These are phyloP conservation scores for Coecobrya sp. DNA, from an alignment of 2,888 invertebrate species.

Conservation along the genomic window DNA sequence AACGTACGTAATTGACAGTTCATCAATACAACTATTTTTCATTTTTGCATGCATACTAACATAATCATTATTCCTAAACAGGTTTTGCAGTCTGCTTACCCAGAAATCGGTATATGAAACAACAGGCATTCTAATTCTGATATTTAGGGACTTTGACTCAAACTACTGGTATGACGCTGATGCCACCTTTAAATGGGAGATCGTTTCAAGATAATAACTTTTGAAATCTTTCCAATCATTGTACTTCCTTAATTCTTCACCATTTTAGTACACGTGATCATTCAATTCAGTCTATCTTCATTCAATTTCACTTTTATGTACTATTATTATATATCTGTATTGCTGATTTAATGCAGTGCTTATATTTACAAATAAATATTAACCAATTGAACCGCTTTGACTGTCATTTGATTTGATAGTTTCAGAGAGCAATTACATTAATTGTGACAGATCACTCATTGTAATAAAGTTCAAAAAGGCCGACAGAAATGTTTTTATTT, in stretches of 20 bases:
- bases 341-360: too few species aligned
- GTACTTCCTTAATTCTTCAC: too few species aligned
- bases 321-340: neutral
- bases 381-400: neutral
- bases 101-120: slow-evolving; percentile 21
- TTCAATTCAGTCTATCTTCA: neutral
- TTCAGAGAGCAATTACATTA: too few species aligned
- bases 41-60: neutral
- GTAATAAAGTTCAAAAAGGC: too few species aligned
- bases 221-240: too few species aligned
- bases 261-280: too few species aligned
- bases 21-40: neutral
- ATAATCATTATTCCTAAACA: neutral
- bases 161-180: neutral
- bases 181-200: slow-evolving; percentile 7
- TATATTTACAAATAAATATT: neutral
- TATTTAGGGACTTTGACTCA: slow-evolving; percentile 24
- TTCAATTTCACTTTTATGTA: neutral
- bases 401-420: too few species aligned
- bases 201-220: neutral
- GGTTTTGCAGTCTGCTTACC: slow-evolving; percentile 2
- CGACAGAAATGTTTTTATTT: too few species aligned
- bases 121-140: slow-evolving; percentile 12
- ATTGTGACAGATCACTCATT: too few species aligned
- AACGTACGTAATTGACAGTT: slow-evolving; percentile 15